phyloP scores from a whole-genome alignment of 2,113 vertebrate species.

The Lasiurus borealis region DNA sequence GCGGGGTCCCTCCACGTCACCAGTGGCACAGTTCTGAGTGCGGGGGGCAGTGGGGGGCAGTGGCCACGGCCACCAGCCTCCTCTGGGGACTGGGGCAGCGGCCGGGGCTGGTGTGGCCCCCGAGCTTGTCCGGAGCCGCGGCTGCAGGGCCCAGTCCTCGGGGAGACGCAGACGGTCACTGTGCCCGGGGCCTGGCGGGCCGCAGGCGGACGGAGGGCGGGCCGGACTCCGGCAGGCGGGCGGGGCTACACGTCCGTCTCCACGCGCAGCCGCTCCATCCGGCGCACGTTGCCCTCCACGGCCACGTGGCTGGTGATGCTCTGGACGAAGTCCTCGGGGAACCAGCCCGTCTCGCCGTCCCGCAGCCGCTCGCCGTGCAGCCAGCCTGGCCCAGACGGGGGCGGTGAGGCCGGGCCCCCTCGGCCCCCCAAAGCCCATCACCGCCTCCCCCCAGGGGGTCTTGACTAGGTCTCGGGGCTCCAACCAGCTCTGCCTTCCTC shows the following conservation, averaged over 20 bases:
- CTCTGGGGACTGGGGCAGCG: neutral
- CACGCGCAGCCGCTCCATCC: conserved; percentile 94
- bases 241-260: conserved; percentile 91
- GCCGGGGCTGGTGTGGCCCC: neutral
- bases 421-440: no score
- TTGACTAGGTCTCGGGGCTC: neutral
- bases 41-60: no score
- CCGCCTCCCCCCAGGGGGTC: no score
- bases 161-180: rapidly evolving
- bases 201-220: rapidly evolving
- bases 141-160: neutral
- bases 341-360: conserved; percentile 95
- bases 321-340: conserved; percentile 90
- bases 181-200: rapidly evolving
- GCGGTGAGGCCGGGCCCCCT: neutral
- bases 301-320: conserved; percentile 91
- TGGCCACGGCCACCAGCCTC: neutral
- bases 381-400: conserved; percentile 86
- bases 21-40: rapidly evolving
- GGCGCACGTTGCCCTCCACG: conserved; percentile 92
- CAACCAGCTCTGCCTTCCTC: neutral
- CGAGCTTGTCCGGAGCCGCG: rapidly evolving
- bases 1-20: rapidly evolving
- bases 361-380: conserved; percentile 92
- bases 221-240: rapidly evolving